Evolutionary conservation across 2,113 vertebrate genomes (phyloP), one percentile per base, ranked within the genome.

Genomic region (Macroglossus sobrinus): DNA sequence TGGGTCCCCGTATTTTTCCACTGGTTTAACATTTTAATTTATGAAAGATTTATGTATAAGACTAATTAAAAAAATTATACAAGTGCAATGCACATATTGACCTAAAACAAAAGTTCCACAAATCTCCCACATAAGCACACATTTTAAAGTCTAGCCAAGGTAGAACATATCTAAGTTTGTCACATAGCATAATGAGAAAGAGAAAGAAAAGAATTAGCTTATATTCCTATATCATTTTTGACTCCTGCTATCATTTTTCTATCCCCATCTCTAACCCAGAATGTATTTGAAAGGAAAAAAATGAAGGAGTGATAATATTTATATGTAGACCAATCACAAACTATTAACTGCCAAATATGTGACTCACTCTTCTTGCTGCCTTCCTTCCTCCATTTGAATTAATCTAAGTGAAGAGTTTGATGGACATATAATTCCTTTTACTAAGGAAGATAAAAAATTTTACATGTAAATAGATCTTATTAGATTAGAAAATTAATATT

Each of bases 101-200:
- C 43, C 55, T 89, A 82, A 94, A 89, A 66, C 33, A 53, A 91
- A 91, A 61, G n/a, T 78, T 68, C 13, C 30, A 89, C 80, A 89
- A 81, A 71, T 71, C 63, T 53, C 19, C n/a, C 21, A 68, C 33
- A 55, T 26, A 72, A 24, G n/a, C 9, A 61, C 45, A 71, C 26
- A 93, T 50, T 43, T 85, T 61, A 80, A 87, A 66, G 63, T 22
- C 21, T 7, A 45, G 16, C 3, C 45, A 79, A 63, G 40, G 45
- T 81, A 76, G 35, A n/a, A 18, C n/a, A 7, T 19, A 38, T 50
- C 53, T 91, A 61, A 90, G 26, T 79, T 53, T 47, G 28, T 74
- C 43, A 64, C 18, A 47, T 28, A 38, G 64, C 64, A 64, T 45
- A 71, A 71, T 4, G 24, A 57, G 26, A n/a, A 80, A 85, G 68